Conservation (phyloP, 2,113 vertebrate species). For the Paracanthobrama guichenoti region DNA sequence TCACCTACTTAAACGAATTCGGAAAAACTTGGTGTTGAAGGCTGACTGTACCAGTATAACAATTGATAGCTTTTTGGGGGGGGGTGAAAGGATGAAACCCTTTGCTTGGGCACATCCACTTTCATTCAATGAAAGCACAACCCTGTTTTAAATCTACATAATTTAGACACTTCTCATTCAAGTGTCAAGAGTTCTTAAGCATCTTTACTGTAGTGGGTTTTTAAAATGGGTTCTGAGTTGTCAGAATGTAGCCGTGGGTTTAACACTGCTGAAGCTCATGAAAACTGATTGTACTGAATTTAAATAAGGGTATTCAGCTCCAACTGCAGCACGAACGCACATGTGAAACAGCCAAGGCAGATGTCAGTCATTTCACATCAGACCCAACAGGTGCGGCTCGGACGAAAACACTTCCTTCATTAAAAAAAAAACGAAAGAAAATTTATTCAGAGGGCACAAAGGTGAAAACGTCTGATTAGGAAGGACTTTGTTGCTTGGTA, state of each 20-base stretch:
- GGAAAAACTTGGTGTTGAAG: background rate
- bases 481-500: slow-evolving; percentile 20
- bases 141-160: slow-evolving; percentile 6
- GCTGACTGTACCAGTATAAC: background rate
- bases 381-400: slow-evolving; percentile 8
- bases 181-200: slow-evolving; percentile 14
- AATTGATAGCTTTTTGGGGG: background rate
- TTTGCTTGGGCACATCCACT: background rate
- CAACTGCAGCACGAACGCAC: background rate
- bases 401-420: background rate
- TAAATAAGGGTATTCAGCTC: slow-evolving; percentile 27
- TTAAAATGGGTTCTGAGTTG: background rate
- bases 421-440: slow-evolving; percentile 18
- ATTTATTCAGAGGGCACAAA: slow-evolving; percentile 35
- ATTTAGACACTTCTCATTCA: background rate
- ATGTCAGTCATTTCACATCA: slow-evolving; percentile 23
- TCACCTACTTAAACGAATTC: background rate
- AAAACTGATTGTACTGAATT: slow-evolving; percentile 19
- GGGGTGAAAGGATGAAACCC: background rate
- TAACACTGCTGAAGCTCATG: slow-evolving; percentile 18
- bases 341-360: slow-evolving; percentile 6
- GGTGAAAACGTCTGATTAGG: slow-evolving; percentile 38
- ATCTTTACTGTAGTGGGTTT: slow-evolving; percentile 1
- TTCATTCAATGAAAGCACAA: background rate
- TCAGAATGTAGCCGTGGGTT: background rate